Base-by-base conservation (phyloP, 2,888 invertebrate genomes). In the Aromia moschata region DNA sequence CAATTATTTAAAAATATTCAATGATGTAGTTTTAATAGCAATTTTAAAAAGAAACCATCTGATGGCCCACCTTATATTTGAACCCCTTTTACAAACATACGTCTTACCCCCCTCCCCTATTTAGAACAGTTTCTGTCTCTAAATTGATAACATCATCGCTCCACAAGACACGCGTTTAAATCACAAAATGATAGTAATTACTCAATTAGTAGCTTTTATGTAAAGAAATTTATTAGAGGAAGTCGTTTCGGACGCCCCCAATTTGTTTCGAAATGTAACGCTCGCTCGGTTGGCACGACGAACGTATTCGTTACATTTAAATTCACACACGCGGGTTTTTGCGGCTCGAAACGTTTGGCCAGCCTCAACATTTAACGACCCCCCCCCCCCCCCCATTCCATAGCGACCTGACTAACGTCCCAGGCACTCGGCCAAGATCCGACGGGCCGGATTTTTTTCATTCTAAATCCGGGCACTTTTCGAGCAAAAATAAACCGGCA, bases 371-470 rank as follows among this genome's bases (percentile, higher is more conserved):
- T 47, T 47, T 36, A 47, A 47, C 36, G 36, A 31, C 37, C 16
- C 17, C 14, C 11, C 14, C 47, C 12, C 10, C 36, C 17, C 18
- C 37, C 16, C 17, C 14, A 18, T 20, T 37, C 12, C 10, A 17
- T 37, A 33, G 12, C 20, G n/a, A 18, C n/a, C 47, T 40, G 47
- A 56, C 56, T 47, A 41, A 46, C 17, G 10, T 40, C 45, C 18
- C 25, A 33, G 49, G 47, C 56, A 56, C 33, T 40, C 43, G 36
- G 56, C 49, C 47, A 56, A 43, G 18, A 43, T 20, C 37, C 10
- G 36, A 20, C 16, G 38, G 9, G 25, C n/a, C n/a, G n/a, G n/a
- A n/a, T n/a, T 20, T 47, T 55, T 56, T 49, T 41, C 12, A 43
- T 36, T 43, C 17, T 43, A 43, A 56, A 49, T 20, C 46, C 33